Conservation (phyloP, 2,797 vertebrate genomes). For the Thunnus albacares region DNA sequence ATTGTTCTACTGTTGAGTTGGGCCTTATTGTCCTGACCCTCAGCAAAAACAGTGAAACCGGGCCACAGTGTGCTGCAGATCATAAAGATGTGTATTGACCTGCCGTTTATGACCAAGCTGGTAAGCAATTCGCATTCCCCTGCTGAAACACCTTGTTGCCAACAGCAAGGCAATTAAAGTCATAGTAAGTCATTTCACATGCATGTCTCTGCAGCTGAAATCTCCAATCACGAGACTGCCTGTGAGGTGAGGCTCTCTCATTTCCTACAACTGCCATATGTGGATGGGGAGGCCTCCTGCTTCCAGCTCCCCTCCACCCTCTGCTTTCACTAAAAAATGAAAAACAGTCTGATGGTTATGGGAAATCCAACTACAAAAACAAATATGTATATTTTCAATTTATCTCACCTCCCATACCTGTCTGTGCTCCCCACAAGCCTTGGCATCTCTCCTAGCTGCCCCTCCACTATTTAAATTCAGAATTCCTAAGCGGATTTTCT, state of each 20-base stretch:
- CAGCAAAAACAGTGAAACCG: constrained; percentile 33
- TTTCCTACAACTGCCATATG: constrained; percentile 51
- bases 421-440: constrained; percentile 68
- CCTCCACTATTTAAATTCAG: constrained; percentile 95
- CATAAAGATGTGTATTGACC: constrained; percentile 88
- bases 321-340: constrained; percentile 51
- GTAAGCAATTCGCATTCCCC: constrained; percentile 88
- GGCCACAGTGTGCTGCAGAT: constrained; percentile 73
- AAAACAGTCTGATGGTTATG: constrained; percentile 70
- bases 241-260: constrained; percentile 77
- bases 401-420: constrained; percentile 85
- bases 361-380: constrained; percentile 82
- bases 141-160: constrained; percentile 90
- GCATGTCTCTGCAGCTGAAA: constrained; percentile 87
- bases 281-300: constrained; percentile 43
- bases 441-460: constrained; percentile 74
- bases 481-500: constrained; percentile 99
- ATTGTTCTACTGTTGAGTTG: not conserved
- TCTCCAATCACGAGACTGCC: constrained; percentile 81
- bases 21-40: constrained; percentile 1
- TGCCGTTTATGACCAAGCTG: constrained; percentile 81
- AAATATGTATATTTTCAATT: constrained; percentile 86
- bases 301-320: constrained; percentile 49
- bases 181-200: constrained; percentile 91
- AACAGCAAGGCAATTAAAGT: constrained; percentile 93